Conservation (phyloP, 1,140 invertebrate species). For the Drosophila mojavensis region DNA sequence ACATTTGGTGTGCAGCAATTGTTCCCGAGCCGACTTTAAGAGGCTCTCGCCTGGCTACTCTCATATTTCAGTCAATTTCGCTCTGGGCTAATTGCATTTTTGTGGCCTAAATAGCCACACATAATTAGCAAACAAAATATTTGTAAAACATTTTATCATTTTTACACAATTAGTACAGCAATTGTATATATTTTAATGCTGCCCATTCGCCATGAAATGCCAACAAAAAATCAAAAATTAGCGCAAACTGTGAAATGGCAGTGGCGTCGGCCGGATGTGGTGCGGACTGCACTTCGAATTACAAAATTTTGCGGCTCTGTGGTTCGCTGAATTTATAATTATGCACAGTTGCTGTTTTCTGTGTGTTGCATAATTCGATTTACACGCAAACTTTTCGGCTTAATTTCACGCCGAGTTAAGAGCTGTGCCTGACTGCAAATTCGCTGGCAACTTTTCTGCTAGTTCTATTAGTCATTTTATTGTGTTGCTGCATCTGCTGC, state of each 20-base stretch:
- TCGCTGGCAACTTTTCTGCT: not conserved
- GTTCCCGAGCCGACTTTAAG: constrained; percentile 2
- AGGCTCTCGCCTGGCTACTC: constrained; percentile 3
- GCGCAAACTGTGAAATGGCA: constrained; percentile 26
- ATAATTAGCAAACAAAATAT: constrained; percentile 60
- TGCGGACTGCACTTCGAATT: constrained; percentile 50
- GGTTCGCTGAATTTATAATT: constrained; percentile 47
- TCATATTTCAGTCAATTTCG: constrained; percentile 53
- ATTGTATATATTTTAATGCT: constrained; percentile 44
- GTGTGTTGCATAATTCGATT: constrained; percentile 31
- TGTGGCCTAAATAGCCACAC: constrained; percentile 57
- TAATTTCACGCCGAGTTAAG: constrained; percentile 3
- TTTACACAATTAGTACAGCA: constrained; percentile 56
- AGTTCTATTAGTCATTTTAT: not conserved
- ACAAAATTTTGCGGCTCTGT: constrained; percentile 49
- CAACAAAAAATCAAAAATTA: constrained; percentile 31
- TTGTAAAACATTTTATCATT: constrained; percentile 52
- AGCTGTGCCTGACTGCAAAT: constrained; percentile 10
- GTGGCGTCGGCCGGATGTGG: constrained; percentile 38
- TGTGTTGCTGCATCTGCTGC: not conserved
- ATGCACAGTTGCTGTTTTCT: constrained; percentile 28
- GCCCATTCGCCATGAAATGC: constrained; percentile 11
- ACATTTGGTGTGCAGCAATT: constrained; percentile 17
- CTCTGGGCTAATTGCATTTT: constrained; percentile 65
- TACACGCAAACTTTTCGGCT: constrained; percentile 18